Conservation (phyloP, 2,797 vertebrate genomes). For the Leptatherina wallacei region DNA sequence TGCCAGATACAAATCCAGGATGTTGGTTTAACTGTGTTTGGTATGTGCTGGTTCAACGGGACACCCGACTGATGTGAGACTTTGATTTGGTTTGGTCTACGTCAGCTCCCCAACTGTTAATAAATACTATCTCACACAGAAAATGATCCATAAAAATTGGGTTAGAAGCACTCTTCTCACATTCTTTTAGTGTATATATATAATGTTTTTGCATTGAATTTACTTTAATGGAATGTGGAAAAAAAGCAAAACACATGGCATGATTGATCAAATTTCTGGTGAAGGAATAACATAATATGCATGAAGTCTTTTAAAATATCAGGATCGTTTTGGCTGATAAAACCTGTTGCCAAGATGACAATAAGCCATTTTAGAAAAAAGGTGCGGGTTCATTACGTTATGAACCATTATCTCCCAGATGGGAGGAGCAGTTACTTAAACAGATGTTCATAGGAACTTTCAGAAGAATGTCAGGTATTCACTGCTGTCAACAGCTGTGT, state of each 20-base stretch:
- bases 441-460: slow-evolving; percentile 43
- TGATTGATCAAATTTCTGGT: slow-evolving; percentile 7
- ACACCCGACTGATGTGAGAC: slow-evolving; percentile 19
- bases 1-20: slow-evolving; percentile 32
- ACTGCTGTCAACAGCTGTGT: slow-evolving; percentile 33
- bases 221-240: not conserved
- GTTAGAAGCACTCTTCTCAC: not conserved
- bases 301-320: not conserved
- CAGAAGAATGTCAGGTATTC: slow-evolving; percentile 54
- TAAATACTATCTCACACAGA: not conserved
- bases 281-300: not conserved
- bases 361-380: not conserved
- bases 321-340: not conserved
- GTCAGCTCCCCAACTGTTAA: not conserved
- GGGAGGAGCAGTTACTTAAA: slow-evolving; percentile 26
- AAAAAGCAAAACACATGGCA: slow-evolving; percentile 1
- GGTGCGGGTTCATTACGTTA: slow-evolving; percentile 46
- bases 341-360: not conserved
- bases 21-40: slow-evolving; percentile 12
- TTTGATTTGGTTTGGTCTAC: slow-evolving; percentile 17
- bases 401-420: not conserved
- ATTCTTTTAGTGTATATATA: not conserved
- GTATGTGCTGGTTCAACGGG: slow-evolving; percentile 18
- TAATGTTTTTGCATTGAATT: not conserved
- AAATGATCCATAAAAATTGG: not conserved